Evolutionary conservation across 2,113 vertebrate species (phyloP), one percentile per base, ranked within the genome.

Genomic region (Condylura cristata): DNA sequence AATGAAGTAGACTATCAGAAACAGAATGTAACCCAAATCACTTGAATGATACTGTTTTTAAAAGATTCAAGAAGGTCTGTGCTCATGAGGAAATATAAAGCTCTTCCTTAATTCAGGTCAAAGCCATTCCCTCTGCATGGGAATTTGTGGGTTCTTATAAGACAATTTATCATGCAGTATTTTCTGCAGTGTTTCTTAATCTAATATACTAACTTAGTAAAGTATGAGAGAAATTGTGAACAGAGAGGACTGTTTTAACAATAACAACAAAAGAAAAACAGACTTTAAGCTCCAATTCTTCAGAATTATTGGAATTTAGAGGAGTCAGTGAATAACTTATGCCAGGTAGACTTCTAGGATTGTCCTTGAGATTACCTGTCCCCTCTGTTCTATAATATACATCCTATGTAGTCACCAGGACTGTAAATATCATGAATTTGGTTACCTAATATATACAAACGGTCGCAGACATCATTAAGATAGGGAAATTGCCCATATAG

Each of bases 151-250:
- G 16, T 92, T 89, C 89, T 75, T 74, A 51, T 44, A 37, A 32
- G 65, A 6, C 34, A 83, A 20, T 76, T 63, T 58, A 32, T 68
- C 28, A 84, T 61, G 66, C 61, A 88, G 63, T 65, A 22, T 89
- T 37, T 83, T 79, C 12, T 56, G 34, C 13, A 37, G 1, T 70
- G 2, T 78, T 91, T 72, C 44, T 41, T 90, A 86, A 65, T 56
- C 78, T 95, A 78, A 44, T 93, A 60, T n/a, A 65, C 13, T 83
- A 28, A 92, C 89, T 39, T 76, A 74, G 22, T 22, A 78, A 78
- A 48, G 46, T 51, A 6, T 65, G 24, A 6, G 18, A 20, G 17
- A 39, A 72, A 41, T 68, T 2, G 6, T 96, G 3, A 53, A 37
- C n/a, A 86, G 9, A 88, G n/a, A 89, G 82, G 63, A 68, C 63